Conservation (phyloP, 2,888 invertebrate genomes). For the Limnephilus lunatus region DNA sequence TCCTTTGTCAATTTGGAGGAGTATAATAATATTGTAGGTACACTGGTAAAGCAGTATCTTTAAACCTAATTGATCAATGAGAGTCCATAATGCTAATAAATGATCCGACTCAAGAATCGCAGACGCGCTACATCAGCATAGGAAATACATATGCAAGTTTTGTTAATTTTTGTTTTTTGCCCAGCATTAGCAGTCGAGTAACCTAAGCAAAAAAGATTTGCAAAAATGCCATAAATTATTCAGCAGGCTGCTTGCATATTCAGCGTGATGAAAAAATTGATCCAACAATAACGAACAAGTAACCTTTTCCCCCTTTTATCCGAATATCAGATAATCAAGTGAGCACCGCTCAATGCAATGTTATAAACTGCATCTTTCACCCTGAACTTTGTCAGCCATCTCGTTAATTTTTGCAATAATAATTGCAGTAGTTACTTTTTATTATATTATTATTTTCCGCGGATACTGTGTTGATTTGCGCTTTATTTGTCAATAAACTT, state of each 20-base stretch:
- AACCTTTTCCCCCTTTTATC: not conserved
- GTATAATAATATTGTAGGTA: not conserved
- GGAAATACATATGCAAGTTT: not conserved
- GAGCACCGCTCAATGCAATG: not conserved
- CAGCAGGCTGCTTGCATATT: not conserved
- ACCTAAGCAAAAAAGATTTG: not conserved
- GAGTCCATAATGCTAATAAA: not conserved
- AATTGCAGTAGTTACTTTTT: not conserved
- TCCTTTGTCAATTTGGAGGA: not conserved
- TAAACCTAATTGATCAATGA: not conserved
- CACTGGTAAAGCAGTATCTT: not conserved
- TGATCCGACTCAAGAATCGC: not conserved
- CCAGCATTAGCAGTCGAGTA: not conserved
- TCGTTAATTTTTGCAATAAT: not conserved
- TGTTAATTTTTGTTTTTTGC: not conserved
- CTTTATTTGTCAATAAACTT: conserved; percentile 54
- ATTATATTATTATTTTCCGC: not conserved
- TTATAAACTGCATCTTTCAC: not conserved
- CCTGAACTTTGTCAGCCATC: not conserved
- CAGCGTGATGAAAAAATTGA: not conserved
- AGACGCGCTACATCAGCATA: not conserved
- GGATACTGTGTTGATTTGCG: not conserved
- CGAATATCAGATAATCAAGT: not conserved
- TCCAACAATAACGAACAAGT: not conserved
- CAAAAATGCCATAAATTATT: too few relatives aligned